Conservation (phyloP, 1,140 invertebrate species). For the Drosophila albomicans region DNA sequence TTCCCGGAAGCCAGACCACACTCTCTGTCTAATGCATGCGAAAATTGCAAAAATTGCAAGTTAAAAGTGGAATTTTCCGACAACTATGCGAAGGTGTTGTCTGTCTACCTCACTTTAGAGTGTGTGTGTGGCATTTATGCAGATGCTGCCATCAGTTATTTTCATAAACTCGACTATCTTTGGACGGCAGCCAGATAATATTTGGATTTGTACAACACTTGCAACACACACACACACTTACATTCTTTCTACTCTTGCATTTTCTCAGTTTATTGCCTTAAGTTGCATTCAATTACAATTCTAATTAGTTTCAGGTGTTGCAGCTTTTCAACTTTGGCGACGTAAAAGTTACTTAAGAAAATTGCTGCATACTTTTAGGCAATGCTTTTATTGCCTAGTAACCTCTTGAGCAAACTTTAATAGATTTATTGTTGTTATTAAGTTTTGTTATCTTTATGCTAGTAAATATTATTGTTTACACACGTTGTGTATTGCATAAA, state of each 20-base stretch:
- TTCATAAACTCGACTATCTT: slow-evolving; percentile 57
- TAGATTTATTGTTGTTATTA: neutral
- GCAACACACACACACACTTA: neutral
- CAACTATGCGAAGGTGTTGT: slow-evolving; percentile 46
- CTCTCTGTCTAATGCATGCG: slow-evolving; percentile 43
- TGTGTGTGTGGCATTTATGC: slow-evolving; percentile 41
- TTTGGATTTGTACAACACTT: slow-evolving; percentile 31
- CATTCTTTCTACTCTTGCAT: slow-evolving; percentile 27
- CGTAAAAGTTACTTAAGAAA: slow-evolving; percentile 9
- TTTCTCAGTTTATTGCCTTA: slow-evolving; percentile 37
- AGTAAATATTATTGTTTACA: neutral
- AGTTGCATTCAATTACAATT: slow-evolving; percentile 36
- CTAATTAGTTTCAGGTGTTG: slow-evolving; percentile 40
- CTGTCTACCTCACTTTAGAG: slow-evolving; percentile 15
- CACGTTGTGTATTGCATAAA: neutral
- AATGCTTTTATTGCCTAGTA: no score
- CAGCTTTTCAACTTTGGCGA: neutral
- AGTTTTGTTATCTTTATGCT: neutral
- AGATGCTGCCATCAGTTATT: slow-evolving; percentile 54
- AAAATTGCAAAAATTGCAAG: slow-evolving; percentile 56
- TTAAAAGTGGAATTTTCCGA: slow-evolving; percentile 52
- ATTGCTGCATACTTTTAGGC: slow-evolving; percentile 30
- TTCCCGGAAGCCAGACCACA: neutral
- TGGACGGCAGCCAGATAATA: slow-evolving; percentile 41
- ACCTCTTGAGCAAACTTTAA: neutral